Conservation (phyloP, 2,113 vertebrate genomes). For the Ginglymostoma cirratum region DNA sequence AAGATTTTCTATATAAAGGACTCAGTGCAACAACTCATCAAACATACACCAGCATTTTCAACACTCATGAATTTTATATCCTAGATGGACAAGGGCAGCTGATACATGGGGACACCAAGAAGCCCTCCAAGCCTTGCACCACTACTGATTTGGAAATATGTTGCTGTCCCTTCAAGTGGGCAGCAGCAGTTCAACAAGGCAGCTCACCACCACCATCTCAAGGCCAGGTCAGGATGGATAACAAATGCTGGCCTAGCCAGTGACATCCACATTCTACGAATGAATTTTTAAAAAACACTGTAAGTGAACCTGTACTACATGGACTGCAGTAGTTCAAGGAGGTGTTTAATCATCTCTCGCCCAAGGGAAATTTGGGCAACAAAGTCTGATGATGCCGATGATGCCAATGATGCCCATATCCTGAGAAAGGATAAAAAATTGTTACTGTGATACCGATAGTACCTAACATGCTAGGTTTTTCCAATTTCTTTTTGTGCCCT, state of each 20-base stretch:
- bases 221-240: background rate
- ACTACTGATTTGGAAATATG: background rate
- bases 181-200: background rate
- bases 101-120: background rate
- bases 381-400: no score
- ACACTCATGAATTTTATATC: background rate
- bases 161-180: background rate
- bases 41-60: background rate
- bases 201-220: background rate
- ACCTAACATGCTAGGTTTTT: no score
- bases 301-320: no score
- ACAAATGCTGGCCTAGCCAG: background rate
- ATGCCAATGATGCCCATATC: background rate
- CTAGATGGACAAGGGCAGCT: background rate
- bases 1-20: background rate
- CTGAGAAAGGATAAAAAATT: background rate
- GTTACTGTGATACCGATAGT: background rate
- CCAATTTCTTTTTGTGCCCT: no score
- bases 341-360: no score
- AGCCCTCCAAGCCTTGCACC: background rate
- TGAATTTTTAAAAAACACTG: no score
- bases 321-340: no score
- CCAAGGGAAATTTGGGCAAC: no score
- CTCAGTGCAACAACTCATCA: background rate
- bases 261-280: no score